Percentiles rank a stretch among this genome's conserved stretches.
Evolutionary conservation across 2,888 invertebrate species (phyloP).

Genomic region (Cataglyphis livida): DNA sequence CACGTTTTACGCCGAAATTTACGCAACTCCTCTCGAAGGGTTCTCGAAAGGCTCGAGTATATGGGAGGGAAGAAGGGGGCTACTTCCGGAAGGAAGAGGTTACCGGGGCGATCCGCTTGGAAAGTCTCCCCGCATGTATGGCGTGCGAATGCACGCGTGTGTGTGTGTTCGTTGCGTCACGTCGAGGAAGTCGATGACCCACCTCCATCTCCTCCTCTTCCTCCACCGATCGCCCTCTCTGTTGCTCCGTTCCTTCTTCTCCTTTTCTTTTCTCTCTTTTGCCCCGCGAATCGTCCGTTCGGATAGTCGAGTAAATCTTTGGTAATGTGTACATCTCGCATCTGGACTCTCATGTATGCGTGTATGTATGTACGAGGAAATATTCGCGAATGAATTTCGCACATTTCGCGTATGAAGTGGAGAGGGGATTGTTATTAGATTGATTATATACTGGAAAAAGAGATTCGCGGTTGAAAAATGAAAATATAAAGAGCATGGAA

Average conservation of each 20-base stretch:
- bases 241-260: neutral
- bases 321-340: constrained; percentile 9
- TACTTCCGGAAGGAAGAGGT: constrained; percentile 72
- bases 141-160: neutral
- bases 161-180: constrained; percentile 67
- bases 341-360: neutral
- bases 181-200: constrained; percentile 76
- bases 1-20: constrained; percentile 13
- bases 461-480: constrained; percentile 13
- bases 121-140: constrained; percentile 56
- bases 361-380: neutral
- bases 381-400: constrained; percentile 42
- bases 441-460: neutral
- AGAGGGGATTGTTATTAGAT: constrained; percentile 19
- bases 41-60: constrained; percentile 2
- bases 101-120: constrained; percentile 70
- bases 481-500: neutral
- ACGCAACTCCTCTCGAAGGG: constrained; percentile 20
- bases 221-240: constrained; percentile 48
- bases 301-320: constrained; percentile 37
- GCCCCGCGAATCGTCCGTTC: constrained; percentile 20
- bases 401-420: neutral
- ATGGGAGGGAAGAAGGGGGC: constrained; percentile 32
- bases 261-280: constrained; percentile 36
- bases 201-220: constrained; percentile 58